Evolutionary conservation across 2,888 invertebrate species (phyloP), one percentile per base, ranked within the genome.

Genomic region (Caenorhabditis angaria): DNA sequence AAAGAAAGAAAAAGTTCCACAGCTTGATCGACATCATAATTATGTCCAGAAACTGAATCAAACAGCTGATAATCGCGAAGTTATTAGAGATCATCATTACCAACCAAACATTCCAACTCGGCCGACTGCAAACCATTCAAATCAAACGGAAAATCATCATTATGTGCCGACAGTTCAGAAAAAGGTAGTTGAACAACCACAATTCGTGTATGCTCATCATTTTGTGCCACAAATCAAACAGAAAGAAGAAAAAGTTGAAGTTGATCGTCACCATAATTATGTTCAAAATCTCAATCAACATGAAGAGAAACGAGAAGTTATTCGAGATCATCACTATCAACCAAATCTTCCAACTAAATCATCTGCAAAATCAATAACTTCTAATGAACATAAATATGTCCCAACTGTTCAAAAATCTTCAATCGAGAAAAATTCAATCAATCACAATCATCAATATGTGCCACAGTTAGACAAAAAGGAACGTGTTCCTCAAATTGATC

Each of bases 301-400:
- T 32, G 55, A 53, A 53, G 27, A 25, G 2, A 53, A 20, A 18
- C 53, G 27, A 3, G 53, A 53, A 20, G n/a, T 24, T 27, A 25
- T 53, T 27, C 27, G 53, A 53, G 10, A 27, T 12, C 53, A 53
- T 27, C 53, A 53, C 2, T 24, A 24, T 25, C 53, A 27, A 27
- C 24, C 27, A 20, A 25, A 18, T 14, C 22, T 27, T 12, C 24
- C 53, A 10, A 22, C 25, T n/a, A n/a, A n/a, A n/a, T n/a, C n/a
- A n/a, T n/a, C n/a, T 51, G 53, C 5, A 20, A 29, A 56, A 32
- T 24, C 3, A 20, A 29, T 63, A 18, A 25, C 27, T 2, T 51
- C 58, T 2, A 55, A 61, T n/a, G 54, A 61, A 14, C 72, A 72
- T 61, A 53, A 68, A 20, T 72, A 54, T 50, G 65, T 65, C n/a